These are phyloP conservation scores for Dastarcus helophoroides DNA, from an alignment of 2,888 invertebrate species.

Conservation along the genomic window DNA sequence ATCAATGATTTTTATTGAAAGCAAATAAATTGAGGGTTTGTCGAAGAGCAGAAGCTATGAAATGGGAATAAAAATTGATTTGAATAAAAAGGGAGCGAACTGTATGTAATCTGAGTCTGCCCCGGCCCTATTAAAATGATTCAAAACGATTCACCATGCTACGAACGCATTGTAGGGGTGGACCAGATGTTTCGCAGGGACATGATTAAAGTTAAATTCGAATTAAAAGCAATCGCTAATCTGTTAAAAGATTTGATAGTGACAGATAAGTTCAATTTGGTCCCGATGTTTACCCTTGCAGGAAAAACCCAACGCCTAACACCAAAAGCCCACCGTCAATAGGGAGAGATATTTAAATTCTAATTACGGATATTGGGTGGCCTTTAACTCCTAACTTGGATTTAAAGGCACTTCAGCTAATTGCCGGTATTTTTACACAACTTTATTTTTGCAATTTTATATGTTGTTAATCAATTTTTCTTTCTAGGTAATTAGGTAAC, in stretches of 20 bases:
- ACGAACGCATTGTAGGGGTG: slow-evolving; percentile 24
- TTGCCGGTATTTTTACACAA: too few species aligned
- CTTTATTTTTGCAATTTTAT: too few species aligned
- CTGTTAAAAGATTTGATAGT: slow-evolving; percentile 31
- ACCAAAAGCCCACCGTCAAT: too few species aligned
- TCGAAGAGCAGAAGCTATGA: slow-evolving; percentile 9
- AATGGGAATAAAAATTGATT: slow-evolving; percentile 15
- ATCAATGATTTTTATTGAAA: neutral
- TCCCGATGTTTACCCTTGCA: slow-evolving; percentile 21
- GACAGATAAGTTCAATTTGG: slow-evolving; percentile 33
- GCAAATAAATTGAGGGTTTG: slow-evolving; percentile 1
- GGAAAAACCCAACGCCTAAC: too few species aligned
- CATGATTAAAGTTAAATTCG: slow-evolving; percentile 37
- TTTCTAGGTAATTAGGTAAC: too few species aligned
- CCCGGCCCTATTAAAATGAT: slow-evolving; percentile 29
- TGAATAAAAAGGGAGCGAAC: slow-evolving; percentile 16
- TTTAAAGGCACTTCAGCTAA: too few species aligned
- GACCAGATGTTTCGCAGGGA: slow-evolving; percentile 36
- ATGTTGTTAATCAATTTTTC: too few species aligned
- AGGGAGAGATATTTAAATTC: too few species aligned
- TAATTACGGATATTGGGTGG: too few species aligned
- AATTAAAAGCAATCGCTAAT: slow-evolving; percentile 33
- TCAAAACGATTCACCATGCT: slow-evolving; percentile 24
- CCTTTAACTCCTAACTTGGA: too few species aligned
- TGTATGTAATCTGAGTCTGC: slow-evolving; percentile 29